These are phyloP conservation scores for Solea senegalensis DNA, from an alignment of 2,113 vertebrate species.

Conservation along the genomic window DNA sequence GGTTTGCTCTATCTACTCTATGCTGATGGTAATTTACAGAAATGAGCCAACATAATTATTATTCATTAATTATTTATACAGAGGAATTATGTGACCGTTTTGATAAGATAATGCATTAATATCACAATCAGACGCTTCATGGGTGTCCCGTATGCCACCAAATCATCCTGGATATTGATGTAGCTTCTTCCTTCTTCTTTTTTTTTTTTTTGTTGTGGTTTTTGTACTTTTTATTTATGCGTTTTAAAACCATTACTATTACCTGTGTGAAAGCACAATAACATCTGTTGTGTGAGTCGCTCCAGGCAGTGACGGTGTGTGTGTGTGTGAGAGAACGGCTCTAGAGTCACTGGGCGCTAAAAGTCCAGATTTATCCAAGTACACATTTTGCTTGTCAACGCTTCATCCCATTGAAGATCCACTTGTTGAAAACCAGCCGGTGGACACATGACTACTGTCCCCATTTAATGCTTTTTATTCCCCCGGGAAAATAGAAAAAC, in stretches of 20 bases:
- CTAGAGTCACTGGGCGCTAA: constrained; percentile 32
- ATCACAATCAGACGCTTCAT: constrained; percentile 78
- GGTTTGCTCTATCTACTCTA: constrained; percentile 83
- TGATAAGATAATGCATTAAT: constrained; percentile 78
- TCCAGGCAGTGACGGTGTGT: constrained; percentile 30
- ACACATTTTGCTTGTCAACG: constrained; percentile 41
- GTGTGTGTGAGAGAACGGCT: constrained; percentile 45
- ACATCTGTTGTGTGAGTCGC: constrained; percentile 59
- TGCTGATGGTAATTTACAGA: constrained; percentile 81
- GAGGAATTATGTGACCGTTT: constrained; percentile 76
- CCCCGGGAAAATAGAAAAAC: constrained; percentile 13
- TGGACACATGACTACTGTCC: constrained; percentile 79
- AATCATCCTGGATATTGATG: constrained; percentile 71
- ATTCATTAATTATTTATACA: constrained; percentile 79
- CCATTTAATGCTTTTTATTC: constrained; percentile 53
- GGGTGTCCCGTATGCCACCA: constrained; percentile 66
- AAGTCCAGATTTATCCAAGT: constrained; percentile 34
- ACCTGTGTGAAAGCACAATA: constrained; percentile 76
- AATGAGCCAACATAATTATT: constrained; percentile 79
- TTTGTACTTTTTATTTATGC: constrained; percentile 51
- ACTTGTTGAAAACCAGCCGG: constrained; percentile 53
- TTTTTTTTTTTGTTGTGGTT: constrained; percentile 8
- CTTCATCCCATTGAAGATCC: constrained; percentile 48
- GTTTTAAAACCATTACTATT: constrained; percentile 56
- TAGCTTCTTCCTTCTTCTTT: constrained; percentile 53